phyloP scores from a whole-genome alignment of 2,888 invertebrate genomes.

The Cephus pygmeus region DNA sequence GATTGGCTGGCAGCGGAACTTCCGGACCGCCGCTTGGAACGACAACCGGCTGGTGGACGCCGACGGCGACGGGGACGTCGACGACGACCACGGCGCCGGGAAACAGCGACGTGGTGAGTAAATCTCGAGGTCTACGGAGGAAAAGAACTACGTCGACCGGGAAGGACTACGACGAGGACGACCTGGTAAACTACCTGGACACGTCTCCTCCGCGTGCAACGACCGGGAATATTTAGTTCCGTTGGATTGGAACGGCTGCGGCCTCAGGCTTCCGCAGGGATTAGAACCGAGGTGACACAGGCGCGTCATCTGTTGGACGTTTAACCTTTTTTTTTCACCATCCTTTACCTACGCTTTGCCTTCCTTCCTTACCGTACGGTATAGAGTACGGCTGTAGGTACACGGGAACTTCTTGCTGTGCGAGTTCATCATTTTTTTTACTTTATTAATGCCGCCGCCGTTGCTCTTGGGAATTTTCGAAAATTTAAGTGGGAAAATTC shows the following conservation, averaged over 20 bases:
- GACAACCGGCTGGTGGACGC: conserved; percentile 58
- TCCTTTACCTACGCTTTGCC: conserved; percentile 13
- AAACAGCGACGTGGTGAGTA: conserved; percentile 61
- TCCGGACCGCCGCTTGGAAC: conserved; percentile 47
- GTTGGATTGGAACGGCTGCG: conserved; percentile 32
- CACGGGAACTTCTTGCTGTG: background rate
- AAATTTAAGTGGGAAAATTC: background rate
- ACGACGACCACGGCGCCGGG: conserved; percentile 52
- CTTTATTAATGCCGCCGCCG: background rate
- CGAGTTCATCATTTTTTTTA: background rate
- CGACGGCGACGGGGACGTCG: conserved; percentile 44
- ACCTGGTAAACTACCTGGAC: background rate
- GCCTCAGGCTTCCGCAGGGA: conserved; percentile 33
- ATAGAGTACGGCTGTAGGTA: conserved; percentile 7
- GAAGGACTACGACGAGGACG: background rate
- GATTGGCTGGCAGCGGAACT: conserved; percentile 53
- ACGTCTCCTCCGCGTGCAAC: background rate
- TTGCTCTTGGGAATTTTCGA: background rate
- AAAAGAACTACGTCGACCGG: background rate
- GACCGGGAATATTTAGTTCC: conserved; percentile 36
- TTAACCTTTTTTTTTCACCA: conserved; percentile 39
- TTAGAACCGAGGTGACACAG: conserved; percentile 43
- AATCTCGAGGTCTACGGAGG: background rate
- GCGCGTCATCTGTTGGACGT: conserved; percentile 53
- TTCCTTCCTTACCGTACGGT: conserved; percentile 17